phyloP scores from a whole-genome alignment of 1,140 invertebrate species.

The Trichonephila inaurata region DNA sequence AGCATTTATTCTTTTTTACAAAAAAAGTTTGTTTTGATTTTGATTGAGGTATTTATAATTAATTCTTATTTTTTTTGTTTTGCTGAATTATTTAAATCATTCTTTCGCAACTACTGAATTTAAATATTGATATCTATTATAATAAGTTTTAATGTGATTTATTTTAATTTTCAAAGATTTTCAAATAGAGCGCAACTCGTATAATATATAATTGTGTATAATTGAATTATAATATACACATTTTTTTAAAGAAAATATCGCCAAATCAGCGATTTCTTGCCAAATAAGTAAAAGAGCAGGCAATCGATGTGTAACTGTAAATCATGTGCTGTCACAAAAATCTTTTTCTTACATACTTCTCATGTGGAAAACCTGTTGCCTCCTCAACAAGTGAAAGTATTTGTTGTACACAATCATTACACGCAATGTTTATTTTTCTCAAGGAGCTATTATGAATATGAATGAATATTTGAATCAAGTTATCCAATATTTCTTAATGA shows the following conservation, averaged over 20 bases:
- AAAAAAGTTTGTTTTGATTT: too few species aligned
- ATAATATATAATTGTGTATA: too few species aligned
- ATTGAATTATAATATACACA: too few species aligned
- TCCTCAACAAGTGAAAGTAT: constrained; percentile 29
- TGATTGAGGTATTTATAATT: too few species aligned
- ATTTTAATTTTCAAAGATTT: too few species aligned
- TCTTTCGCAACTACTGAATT: too few species aligned
- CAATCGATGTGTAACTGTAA: constrained; percentile 58
- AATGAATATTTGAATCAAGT: neutral
- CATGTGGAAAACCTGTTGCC: constrained; percentile 50
- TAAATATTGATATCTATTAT: too few species aligned
- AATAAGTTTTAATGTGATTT: too few species aligned
- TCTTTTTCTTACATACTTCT: constrained; percentile 56
- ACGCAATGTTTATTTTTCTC: neutral
- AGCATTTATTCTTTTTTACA: too few species aligned
- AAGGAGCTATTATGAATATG: neutral
- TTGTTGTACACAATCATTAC: neutral
- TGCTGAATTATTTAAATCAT: too few species aligned
- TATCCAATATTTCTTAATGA: neutral
- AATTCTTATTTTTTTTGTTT: too few species aligned
- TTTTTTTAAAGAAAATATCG: neutral
- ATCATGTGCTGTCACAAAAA: constrained; percentile 55
- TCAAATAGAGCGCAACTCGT: too few species aligned
- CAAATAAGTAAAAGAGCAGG: neutral
- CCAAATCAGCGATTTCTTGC: constrained; percentile 29